Conservation (phyloP, 2,113 vertebrate species). For the Pituophis catenifer region DNA sequence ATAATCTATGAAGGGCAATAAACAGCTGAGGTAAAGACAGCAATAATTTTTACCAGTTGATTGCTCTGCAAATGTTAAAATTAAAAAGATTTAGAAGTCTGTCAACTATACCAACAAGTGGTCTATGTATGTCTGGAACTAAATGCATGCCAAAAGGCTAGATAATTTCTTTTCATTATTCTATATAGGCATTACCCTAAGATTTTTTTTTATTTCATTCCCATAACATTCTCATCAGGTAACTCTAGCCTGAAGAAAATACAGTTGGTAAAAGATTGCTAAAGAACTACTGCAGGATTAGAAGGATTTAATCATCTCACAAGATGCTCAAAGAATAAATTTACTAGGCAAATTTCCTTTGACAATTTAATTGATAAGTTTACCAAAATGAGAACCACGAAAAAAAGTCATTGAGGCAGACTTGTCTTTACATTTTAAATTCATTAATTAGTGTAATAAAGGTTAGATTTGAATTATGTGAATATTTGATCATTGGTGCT, state of each 20-base stretch:
- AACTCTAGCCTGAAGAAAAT: neutral
- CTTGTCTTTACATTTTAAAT: neutral
- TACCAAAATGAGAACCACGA: neutral
- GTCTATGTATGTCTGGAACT: neutral
- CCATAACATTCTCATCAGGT: neutral
- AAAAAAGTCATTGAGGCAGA: neutral
- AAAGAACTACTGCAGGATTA: neutral
- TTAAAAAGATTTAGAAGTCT: neutral
- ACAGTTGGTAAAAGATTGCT: neutral
- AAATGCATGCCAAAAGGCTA: neutral
- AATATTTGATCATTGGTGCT: neutral
- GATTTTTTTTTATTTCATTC: neutral
- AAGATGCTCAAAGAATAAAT: neutral
- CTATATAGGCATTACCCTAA: neutral
- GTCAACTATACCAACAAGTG: neutral
- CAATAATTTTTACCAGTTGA: neutral
- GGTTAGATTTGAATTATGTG: neutral
- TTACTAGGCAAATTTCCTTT: neutral
- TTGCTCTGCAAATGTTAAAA: neutral
- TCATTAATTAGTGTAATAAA: neutral
- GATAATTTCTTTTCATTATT: neutral
- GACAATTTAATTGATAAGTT: neutral
- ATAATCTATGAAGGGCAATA: neutral
- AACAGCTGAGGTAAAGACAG: neutral
- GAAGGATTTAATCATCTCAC: neutral